Base-by-base conservation (phyloP, 2,888 invertebrate species). In the Papilio gigon region DNA sequence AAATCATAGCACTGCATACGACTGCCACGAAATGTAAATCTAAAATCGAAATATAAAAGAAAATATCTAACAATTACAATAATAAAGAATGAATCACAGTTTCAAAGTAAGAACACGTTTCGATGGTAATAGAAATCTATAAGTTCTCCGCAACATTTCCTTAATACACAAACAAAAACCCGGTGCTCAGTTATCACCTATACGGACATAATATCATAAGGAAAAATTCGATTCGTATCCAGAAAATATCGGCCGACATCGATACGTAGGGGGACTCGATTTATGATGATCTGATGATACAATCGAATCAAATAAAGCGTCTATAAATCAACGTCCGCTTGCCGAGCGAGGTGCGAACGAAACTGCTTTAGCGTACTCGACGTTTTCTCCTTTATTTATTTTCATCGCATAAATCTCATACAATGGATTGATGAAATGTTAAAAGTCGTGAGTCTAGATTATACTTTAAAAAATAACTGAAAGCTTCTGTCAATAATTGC, bases 251-350 rank as follows among this genome's bases (percentile, higher is more conserved):
- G 74, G 66, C 37, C 65, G 70, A 68, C 73, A 80, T 78, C 79
- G 78, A 78, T 74, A 74, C 75, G 68, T 73, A 77, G 80, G 80
- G 80, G 78, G 75, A 75, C 77, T 76, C 82, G 88, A 90, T 90
- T 90, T 90, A 90, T 90, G 90, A 90, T 87, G 84, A 84, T 88
- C 89, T 88, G 90, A 90, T 90, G 90, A 91, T 90, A 90, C 90
- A 88, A 90, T 90, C 90, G 88, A 90, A 90, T 91, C 90, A 90
- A 90, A 90, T 90, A 90, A 89, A 88, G 84, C 87, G 82, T 80
- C 84, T 81, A 90, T 91, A 88, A 89, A 91, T 91, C 90, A 89
- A 89, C 86, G 90, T 90, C 90, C 85, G 87, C 87, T 82, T 81
- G 78, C 75, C 71, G 80, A 78, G 75, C 74, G 82, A 83, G 84